Conservation (phyloP, 2,113 vertebrate genomes). For the Nannospalax galili region DNA sequence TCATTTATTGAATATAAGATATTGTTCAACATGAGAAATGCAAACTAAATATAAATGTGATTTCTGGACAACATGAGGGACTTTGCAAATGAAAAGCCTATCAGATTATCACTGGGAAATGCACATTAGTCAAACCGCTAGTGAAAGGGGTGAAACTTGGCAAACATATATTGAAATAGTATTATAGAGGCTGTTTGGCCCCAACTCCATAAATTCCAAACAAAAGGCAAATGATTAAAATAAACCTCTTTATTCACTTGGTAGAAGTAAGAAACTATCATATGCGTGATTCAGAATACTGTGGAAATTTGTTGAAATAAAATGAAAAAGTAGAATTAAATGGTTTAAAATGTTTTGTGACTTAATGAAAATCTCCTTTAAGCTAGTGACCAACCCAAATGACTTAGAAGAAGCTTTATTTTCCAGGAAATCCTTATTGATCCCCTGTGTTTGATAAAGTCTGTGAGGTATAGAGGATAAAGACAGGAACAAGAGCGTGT, state of each 20-base stretch:
- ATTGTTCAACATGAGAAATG: neutral
- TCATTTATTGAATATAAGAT: conserved; percentile 1
- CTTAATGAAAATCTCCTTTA: neutral
- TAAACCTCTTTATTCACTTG: conserved; percentile 29
- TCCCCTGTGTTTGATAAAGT: neutral
- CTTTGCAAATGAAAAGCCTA: neutral
- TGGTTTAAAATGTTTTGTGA: neutral
- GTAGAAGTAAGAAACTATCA: neutral
- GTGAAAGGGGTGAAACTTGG: neutral
- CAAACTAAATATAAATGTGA: neutral
- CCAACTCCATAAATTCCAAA: neutral
- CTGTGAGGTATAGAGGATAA: neutral
- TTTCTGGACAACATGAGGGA: neutral
- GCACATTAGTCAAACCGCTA: neutral
- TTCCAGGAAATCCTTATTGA: conserved; percentile 15
- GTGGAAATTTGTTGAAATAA: neutral
- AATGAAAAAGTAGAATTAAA: conserved; percentile 7
- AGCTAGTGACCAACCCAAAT: neutral
- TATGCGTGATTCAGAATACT: neutral
- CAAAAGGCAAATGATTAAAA: conserved; percentile 22
- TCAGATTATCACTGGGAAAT: neutral
- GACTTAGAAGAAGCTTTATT: neutral
- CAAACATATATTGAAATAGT: conserved; percentile 21
- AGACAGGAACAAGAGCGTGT: neutral
- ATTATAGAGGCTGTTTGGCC: neutral